Conservation (phyloP, 2,797 vertebrate species). For the Choloepus didactylus region DNA sequence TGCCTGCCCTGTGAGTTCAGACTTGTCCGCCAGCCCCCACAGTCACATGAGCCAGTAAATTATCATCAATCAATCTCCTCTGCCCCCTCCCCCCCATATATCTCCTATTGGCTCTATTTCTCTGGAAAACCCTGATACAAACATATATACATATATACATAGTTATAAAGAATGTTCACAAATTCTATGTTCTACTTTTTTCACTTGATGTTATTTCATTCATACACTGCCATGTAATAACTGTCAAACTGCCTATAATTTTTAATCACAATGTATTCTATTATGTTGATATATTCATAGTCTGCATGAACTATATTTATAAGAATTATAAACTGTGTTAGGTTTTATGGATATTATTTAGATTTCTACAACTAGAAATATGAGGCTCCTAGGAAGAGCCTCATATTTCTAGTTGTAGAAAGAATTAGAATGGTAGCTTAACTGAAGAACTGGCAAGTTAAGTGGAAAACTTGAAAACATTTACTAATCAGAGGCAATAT, state of each 20-base stretch:
- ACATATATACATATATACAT: background rate
- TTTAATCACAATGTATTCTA: background rate
- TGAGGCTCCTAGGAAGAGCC: background rate
- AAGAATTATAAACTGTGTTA: background rate
- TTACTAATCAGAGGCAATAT: conserved; percentile 47
- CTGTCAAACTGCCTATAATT: background rate
- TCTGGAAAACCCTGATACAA: too few relatives aligned
- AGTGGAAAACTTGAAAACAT: conserved; percentile 69
- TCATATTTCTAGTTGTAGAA: background rate
- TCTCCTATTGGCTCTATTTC: too few relatives aligned
- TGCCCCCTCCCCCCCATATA: too few relatives aligned
- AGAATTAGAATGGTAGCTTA: conserved; percentile 37
- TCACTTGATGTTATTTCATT: background rate
- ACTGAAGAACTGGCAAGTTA: conserved; percentile 44
- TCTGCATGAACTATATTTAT: background rate
- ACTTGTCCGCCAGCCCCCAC: too few relatives aligned
- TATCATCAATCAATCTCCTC: too few relatives aligned
- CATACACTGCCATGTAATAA: background rate
- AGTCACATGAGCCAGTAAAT: too few relatives aligned
- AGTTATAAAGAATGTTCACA: background rate
- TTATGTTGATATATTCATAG: background rate
- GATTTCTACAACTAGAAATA: conserved; percentile 47
- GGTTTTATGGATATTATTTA: background rate
- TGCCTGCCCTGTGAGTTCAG: too few relatives aligned
- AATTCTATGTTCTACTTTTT: background rate